Base-by-base conservation (phyloP, 2,113 vertebrate genomes). In the Bos indicus region DNA sequence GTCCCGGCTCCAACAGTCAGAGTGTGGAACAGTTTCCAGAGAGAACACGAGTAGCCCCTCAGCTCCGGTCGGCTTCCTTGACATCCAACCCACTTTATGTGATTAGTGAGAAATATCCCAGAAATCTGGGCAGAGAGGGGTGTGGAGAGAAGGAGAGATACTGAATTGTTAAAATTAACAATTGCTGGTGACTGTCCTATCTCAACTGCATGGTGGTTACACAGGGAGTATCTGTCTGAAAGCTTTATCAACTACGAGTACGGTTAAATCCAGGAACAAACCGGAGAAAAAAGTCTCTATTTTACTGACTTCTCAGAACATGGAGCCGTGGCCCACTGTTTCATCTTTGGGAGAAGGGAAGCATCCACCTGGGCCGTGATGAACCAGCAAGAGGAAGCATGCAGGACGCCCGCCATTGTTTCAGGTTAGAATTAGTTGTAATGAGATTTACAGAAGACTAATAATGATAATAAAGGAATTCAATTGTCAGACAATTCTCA, bases 11-110 rank as follows among this genome's bases (percentile, higher is more conserved):
- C 99, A 0, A 99, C 99, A 0, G 99, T 99, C 40, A 99, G 97
- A 4, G 99, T 99, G 5, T 99, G 99, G 97, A 99, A 99, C 16
- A 99, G 97, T 28, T 99, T 99, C 99, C 99, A 99, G 36, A 99
- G 99, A 14, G 99, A 99, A 43, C 99, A 99, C 0, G 99, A 98
- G 98, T 99, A 99, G 40, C 99, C 99, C 94, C 99, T 98, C 33
- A 99, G 97, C 94, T 99, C 99, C 0, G 99, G 97, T 56, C 98
- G 99, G 98, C 99, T 99, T 97, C 99, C 99, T 95, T 99, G 99
- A 89, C 99, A 99, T 23, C 99, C 99, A 0, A 99, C 99, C 99
- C 99, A 99, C 91, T 98, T 98, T 2, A 99, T 74, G 25, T 97
- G 99, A 93, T 98, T 98, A 83, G 99, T 90, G 33, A 99, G 99